These are phyloP conservation scores for Hirtodrosophila trivittata DNA, from an alignment of 2,888 invertebrate species.

Conservation along the genomic window DNA sequence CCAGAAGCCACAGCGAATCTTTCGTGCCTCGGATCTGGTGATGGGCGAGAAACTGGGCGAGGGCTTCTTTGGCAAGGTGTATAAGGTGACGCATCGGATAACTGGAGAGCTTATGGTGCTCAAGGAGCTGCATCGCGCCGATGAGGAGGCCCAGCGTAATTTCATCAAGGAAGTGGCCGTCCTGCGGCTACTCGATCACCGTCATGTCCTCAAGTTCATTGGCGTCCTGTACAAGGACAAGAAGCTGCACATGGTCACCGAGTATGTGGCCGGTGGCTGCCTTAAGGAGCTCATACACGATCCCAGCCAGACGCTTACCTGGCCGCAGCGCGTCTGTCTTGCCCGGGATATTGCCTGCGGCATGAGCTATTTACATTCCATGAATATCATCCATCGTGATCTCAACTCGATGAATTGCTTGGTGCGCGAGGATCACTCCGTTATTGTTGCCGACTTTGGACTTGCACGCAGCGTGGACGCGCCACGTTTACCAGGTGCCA, in stretches of 20 bases:
- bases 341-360: conserved; percentile 96
- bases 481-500: conserved; percentile 59
- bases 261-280: conserved; percentile 96
- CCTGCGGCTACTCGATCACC: conserved; percentile 93
- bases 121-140: conserved; percentile 95
- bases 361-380: conserved; percentile 96
- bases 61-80: conserved; percentile 97
- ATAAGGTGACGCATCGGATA: conserved; percentile 94
- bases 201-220: conserved; percentile 95
- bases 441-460: conserved; percentile 98
- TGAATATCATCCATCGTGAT: conserved; percentile 97
- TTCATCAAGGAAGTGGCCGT: conserved; percentile 98
- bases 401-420: conserved; percentile 98
- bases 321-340: conserved; percentile 92
- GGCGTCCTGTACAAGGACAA: conserved; percentile 97
- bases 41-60: conserved; percentile 95
- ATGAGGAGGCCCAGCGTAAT: conserved; percentile 96
- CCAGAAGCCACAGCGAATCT: conserved; percentile 89
- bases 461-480: conserved; percentile 90
- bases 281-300: conserved; percentile 93
- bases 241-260: conserved; percentile 95
- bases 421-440: conserved; percentile 94
- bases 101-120: conserved; percentile 97
- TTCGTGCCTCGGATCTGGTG: conserved; percentile 95
- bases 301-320: conserved; percentile 87